Evolutionary conservation across 2,888 invertebrate genomes (phyloP).

Genomic region (Hylaea fasciaria): DNA sequence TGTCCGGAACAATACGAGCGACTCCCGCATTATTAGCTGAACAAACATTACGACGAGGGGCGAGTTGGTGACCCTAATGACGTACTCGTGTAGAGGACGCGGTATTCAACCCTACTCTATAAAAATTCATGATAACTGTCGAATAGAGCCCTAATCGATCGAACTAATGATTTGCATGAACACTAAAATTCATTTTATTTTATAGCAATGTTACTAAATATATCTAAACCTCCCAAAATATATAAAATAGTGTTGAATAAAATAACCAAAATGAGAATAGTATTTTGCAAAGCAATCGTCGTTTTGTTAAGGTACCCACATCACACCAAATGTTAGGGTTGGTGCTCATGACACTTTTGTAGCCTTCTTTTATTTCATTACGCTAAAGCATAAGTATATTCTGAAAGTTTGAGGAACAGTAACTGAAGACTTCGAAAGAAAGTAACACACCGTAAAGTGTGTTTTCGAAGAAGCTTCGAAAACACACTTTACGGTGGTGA

Average conservation of each 20-base stretch:
- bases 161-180: too few species aligned
- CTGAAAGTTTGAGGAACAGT: too few species aligned
- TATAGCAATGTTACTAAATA: too few species aligned
- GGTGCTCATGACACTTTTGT: not conserved
- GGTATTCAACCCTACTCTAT: not conserved
- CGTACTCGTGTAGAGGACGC: slow-evolving; percentile 7
- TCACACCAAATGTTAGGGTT: slow-evolving; percentile 26
- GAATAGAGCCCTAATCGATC: too few species aligned
- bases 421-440: too few species aligned
- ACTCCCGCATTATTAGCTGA: slow-evolving; percentile 48
- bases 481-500: too few species aligned
- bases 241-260: not conserved
- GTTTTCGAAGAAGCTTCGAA: too few species aligned
- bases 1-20: slow-evolving; percentile 46
- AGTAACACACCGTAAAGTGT: too few species aligned
- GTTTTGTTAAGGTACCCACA: slow-evolving; percentile 46
- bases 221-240: not conserved
- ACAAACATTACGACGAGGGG: slow-evolving; percentile 46
- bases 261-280: slow-evolving; percentile 7
- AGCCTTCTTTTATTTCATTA: not conserved
- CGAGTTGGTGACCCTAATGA: slow-evolving; percentile 42
- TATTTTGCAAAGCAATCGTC: slow-evolving; percentile 39
- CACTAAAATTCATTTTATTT: too few species aligned
- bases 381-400: not conserved
- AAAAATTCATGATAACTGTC: not conserved